Percentiles rank a stretch among this genome's conserved stretches.
Evolutionary conservation across 2,888 invertebrate genomes (phyloP).

Genomic region (Heliconius aoede): DNA sequence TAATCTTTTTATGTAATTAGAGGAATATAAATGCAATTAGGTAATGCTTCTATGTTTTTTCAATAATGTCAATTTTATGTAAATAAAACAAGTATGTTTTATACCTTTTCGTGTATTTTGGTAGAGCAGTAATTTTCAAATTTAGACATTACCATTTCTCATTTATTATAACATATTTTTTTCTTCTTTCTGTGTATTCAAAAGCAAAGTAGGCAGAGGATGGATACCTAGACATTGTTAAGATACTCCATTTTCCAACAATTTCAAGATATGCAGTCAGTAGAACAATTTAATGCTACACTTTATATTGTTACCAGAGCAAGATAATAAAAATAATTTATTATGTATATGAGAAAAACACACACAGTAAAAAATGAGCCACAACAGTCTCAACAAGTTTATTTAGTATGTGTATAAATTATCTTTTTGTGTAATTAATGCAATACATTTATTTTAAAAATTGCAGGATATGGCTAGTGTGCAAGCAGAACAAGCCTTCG

Average conservation of each 20-base stretch:
- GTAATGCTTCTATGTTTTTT: background rate
- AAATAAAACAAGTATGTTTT: background rate
- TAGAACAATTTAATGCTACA: background rate
- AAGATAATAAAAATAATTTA: background rate
- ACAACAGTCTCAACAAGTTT: background rate
- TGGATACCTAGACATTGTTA: background rate
- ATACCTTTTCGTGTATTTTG: background rate
- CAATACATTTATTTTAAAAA: slow-evolving; percentile 42
- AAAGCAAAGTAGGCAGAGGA: background rate
- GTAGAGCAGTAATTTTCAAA: background rate
- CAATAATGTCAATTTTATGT: background rate
- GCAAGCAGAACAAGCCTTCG: slow-evolving; percentile 81
- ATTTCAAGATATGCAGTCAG: background rate
- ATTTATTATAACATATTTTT: no score
- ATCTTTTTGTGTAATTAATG: background rate
- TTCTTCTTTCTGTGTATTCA: background rate
- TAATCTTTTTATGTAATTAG: background rate
- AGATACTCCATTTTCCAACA: background rate
- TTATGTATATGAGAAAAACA: background rate
- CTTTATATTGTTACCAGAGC: background rate
- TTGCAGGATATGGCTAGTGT: slow-evolving; percentile 84
- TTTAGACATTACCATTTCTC: no score
- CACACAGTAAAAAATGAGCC: background rate
- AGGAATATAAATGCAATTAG: no score
- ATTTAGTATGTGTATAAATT: background rate